Base-by-base conservation (phyloP, 1,140 invertebrate species). In the Uloborus diversus region DNA sequence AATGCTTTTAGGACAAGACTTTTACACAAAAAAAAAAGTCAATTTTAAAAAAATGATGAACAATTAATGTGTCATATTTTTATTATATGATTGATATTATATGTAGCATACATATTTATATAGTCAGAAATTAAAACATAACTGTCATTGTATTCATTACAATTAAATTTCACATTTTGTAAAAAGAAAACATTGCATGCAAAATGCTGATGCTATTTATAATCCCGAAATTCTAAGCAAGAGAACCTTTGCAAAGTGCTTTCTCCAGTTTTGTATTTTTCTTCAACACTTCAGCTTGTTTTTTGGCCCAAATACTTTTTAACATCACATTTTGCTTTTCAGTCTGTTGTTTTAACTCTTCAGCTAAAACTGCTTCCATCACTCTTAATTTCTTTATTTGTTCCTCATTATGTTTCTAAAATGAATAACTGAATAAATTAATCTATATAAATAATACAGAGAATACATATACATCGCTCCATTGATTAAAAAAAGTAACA, bases 231-330 rank as follows among this genome's bases (percentile, higher is more conserved):
- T n/a, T n/a, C n/a, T n/a, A n/a, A n/a, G n/a, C n/a, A n/a, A n/a
- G n/a, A n/a, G n/a, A n/a, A n/a, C n/a, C n/a, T n/a, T n/a, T n/a
- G n/a, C n/a, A n/a, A n/a, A n/a, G n/a, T n/a, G n/a, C 9, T 42
- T 9, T 47, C 59, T 42, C n/a, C 17, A 71, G 30, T 27, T 71
- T 71, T 17, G 9, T 30, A 17, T 37, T 57, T 17, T 42, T 28
- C 4, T 42, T 59, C 9, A 42, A 13, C 33, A 59, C 53, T 33
- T 71, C 53, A 27, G 13, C 17, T 25, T 5, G 37, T 28, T 61
- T 71, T 7, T 56, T n/a, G 11, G 11, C 47, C 69, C 69, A 71
- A 27, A 71, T 42, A 30, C 28, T 71, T 42, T 35, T 37, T 7
- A 71, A 59, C 28, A 37, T 14, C 5, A n/a, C 17, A 42, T 47